Percentiles rank a stretch among this genome's conserved stretches.
Conservation (phyloP, 2,797 vertebrate genomes). For the Hafferia zeledoni region DNA sequence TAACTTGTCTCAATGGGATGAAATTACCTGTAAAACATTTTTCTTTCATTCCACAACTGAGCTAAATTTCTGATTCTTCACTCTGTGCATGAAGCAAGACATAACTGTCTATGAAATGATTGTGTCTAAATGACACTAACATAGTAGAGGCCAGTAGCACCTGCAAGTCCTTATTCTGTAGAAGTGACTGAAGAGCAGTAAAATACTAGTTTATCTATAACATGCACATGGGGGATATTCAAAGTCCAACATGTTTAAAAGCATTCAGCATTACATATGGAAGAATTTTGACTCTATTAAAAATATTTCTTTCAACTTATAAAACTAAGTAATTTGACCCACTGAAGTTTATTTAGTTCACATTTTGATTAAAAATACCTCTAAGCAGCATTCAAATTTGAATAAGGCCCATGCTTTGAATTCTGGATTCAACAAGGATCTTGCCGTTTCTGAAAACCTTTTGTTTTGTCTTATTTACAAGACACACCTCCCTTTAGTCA, state of each 20-base stretch:
- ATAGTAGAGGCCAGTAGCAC: neutral
- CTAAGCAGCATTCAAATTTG: neutral
- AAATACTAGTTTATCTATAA: slow-evolving; percentile 1
- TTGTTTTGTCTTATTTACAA: neutral
- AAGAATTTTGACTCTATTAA: neutral
- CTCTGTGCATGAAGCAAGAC: neutral
- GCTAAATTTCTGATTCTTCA: slow-evolving; percentile 25
- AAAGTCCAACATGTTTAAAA: slow-evolving; percentile 6
- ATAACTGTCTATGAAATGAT: slow-evolving; percentile 21
- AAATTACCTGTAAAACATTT: neutral
- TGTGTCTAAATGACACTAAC: neutral
- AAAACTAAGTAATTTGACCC: neutral
- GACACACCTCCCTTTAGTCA: neutral
- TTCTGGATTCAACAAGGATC: neutral
- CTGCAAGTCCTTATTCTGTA: slow-evolving; percentile 12
- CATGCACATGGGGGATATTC: neutral
- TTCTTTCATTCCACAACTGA: neutral
- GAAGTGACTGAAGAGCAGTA: slow-evolving; percentile 10
- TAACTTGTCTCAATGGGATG: neutral
- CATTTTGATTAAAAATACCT: neutral
- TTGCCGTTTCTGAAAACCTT: neutral
- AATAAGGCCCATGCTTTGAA: neutral
- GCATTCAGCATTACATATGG: neutral
- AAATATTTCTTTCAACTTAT: neutral
- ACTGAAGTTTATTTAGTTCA: neutral